Percentiles rank a stretch among this genome's conserved stretches.
Evolutionary conservation across 2,797 vertebrate species (phyloP).

Genomic region (Eulemur albifrons): DNA sequence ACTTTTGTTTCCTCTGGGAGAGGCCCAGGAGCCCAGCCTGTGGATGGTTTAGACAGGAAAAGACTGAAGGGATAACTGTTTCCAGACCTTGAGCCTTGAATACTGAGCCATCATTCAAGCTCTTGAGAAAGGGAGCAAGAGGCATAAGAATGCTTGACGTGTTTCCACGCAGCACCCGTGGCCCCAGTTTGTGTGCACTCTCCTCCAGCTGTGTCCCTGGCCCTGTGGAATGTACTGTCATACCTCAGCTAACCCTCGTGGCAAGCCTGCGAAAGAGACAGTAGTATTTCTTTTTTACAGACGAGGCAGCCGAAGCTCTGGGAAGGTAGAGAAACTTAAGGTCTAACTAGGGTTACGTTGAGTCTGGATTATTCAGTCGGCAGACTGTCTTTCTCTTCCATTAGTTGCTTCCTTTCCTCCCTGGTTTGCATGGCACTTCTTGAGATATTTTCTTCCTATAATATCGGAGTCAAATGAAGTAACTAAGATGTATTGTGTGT

Average conservation of each 20-base stretch:
- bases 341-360: not conserved
- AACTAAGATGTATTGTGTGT: not conserved
- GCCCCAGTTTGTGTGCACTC: not conserved
- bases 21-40: not conserved
- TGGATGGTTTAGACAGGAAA: slow-evolving; percentile 43
- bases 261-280: not conserved
- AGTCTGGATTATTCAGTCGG: not conserved
- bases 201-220: not conserved
- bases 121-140: not conserved
- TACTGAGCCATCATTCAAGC: not conserved
- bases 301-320: not conserved
- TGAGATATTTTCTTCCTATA: not conserved
- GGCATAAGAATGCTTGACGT: too few species aligned
- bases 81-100: slow-evolving; percentile 46
- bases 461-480: not conserved
- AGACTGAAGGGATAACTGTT: slow-evolving; percentile 57
- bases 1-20: slow-evolving; percentile 27
- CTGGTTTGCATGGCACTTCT: not conserved
- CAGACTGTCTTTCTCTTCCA: not conserved
- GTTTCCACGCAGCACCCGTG: not conserved
- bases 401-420: not conserved
- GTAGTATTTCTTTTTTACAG: not conserved
- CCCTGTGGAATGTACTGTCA: not conserved
- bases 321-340: not conserved
- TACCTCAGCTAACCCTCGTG: not conserved